Evolutionary conservation across 2,888 invertebrate genomes (phyloP).

Genomic region (Strigamia maritima): DNA sequence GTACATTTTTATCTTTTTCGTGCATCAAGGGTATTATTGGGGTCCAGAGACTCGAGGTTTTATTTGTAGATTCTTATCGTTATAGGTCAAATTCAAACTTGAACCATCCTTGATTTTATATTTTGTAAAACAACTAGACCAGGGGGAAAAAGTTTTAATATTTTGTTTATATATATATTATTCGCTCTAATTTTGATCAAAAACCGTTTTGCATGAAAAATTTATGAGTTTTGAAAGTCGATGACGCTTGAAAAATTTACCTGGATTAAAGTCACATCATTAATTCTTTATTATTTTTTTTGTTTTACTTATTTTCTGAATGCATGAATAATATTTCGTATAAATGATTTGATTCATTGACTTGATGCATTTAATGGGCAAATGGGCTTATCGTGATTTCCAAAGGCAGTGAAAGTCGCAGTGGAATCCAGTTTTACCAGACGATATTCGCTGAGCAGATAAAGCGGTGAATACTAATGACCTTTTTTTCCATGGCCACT

Average conservation of each 20-base stretch:
- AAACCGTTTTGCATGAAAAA: background rate
- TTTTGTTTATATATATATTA: background rate
- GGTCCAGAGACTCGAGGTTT: background rate
- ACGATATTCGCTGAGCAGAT: conserved; percentile 31
- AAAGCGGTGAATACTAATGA: conserved; percentile 15
- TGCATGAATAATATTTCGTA: background rate
- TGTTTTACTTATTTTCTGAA: background rate
- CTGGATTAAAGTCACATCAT: background rate
- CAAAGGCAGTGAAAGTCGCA: conserved; percentile 28
- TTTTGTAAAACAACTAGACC: background rate
- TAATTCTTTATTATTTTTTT: background rate
- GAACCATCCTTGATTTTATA: background rate
- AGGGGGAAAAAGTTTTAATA: background rate
- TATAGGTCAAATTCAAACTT: background rate
- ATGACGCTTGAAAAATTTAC: background rate
- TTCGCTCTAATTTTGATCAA: background rate
- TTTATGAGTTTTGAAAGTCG: background rate
- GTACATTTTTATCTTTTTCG: background rate
- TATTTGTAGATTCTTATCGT: background rate
- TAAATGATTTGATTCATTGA: conserved; percentile 18
- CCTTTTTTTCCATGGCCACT: conserved; percentile 18
- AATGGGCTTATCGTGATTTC: conserved; percentile 26
- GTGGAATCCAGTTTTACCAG: conserved; percentile 32
- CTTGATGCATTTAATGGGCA: background rate
- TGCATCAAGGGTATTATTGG: background rate